Base-by-base conservation (phyloP, 2,113 vertebrate species). In the Neopipo cinnamomea region DNA sequence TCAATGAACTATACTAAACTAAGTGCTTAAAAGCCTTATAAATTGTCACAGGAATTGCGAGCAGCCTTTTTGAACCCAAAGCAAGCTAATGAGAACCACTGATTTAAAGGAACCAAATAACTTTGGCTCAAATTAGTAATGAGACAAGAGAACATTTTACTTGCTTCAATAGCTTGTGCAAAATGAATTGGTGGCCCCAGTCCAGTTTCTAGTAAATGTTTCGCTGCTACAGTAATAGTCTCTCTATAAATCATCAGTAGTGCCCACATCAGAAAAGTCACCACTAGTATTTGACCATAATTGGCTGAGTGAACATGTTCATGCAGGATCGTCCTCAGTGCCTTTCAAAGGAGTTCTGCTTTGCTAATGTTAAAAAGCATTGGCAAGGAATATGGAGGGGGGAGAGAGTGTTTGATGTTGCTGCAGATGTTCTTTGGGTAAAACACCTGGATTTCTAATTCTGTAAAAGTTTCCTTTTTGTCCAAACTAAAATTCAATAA, bases 131-230 rank as follows among this genome's bases (percentile, higher is more conserved):
- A 71, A 88, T 88, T 92, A 95, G 85, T 88, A 79, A 74, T 41
- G 85, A 95, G 71, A 88, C 78, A 58, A 85, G 74, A 90, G 75
- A 94, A 59, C 63, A 47, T 91, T 94, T 90, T 74, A 79, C 79
- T 77, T 90, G 88, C 79, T 93, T 86, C 86, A 84, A 49, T 92
- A 92, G 88, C 44, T 77, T 92, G 83, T 95, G n/a, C 78, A 90
- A 94, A 96, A 92, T 91, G 90, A 94, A 80, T 88, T 92, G 90
- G 95, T 95, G 95, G 95, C 95, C 90, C 25, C 39, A 65, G 79
- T 91, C 95, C 93, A 96, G 92, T 86, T 93, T 86, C 93, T 96
- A 96, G 95, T 96, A 95, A 94, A 96, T 88, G 92, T 90, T 96
- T 96, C 5, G 2, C 63, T 93, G 75, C 85, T 86, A 63, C 85